Conservation (phyloP, 1,140 invertebrate genomes). For the Limonius californicus region DNA sequence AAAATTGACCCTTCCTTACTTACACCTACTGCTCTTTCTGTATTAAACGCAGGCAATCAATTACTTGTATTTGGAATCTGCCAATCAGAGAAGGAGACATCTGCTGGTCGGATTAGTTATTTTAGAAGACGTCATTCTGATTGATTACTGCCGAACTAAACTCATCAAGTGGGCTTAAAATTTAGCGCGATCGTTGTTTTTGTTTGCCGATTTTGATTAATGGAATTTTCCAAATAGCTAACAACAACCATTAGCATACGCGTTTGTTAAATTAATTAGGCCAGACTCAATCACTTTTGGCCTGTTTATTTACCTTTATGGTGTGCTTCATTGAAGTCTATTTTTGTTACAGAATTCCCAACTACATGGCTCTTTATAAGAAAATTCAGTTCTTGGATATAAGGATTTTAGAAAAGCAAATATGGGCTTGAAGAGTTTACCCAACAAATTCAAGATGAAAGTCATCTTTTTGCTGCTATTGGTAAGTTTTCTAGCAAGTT, state of each 20-base stretch:
- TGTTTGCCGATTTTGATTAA: background rate
- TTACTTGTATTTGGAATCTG: background rate
- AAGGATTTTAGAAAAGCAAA: background rate
- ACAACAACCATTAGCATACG: background rate
- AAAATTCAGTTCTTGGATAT: background rate
- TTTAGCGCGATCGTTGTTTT: background rate
- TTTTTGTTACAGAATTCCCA: background rate
- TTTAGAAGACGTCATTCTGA: constrained; percentile 1
- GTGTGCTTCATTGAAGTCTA: background rate
- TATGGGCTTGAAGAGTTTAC: background rate
- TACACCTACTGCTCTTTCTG: background rate
- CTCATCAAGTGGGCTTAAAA: background rate
- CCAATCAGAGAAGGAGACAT: background rate
- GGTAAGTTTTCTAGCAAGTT: no score
- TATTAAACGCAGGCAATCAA: background rate
- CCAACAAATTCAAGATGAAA: background rate
- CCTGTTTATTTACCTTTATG: background rate
- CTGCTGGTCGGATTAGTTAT: constrained; percentile 1
- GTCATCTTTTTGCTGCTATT: background rate
- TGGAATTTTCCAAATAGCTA: background rate
- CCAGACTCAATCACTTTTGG: background rate
- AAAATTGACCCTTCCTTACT: background rate
- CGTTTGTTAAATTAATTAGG: background rate
- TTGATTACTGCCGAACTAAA: background rate
- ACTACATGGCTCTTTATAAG: background rate